A percentile compares a stretch with the other conserved stretches of the same genome.
Evolutionary conservation across 2,888 invertebrate species (phyloP).

Genomic region (Dyspetes luteomarginatus): DNA sequence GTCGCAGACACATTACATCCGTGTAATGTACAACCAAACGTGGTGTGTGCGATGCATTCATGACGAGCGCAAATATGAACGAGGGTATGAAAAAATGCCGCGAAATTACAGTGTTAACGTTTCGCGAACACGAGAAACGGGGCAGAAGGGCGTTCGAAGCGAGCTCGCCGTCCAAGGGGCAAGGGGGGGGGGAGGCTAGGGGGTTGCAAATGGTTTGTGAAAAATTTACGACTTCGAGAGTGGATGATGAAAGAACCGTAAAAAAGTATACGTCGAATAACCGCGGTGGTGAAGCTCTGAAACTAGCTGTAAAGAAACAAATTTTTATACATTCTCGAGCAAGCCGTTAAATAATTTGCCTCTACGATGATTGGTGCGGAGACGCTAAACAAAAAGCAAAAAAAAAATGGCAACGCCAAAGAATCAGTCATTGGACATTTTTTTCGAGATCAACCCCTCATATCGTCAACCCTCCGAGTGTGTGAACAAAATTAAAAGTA

Average conservation of each 20-base stretch:
- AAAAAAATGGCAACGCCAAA: slow-evolving; percentile 14
- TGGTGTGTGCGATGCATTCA: slow-evolving; percentile 58
- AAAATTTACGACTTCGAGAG: slow-evolving; percentile 78
- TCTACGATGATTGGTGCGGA: slow-evolving; percentile 4
- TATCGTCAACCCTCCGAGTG: no score
- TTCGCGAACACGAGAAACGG: slow-evolving; percentile 69
- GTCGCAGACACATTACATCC: slow-evolving; percentile 52
- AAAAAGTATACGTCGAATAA: slow-evolving; percentile 62
- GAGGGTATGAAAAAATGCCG: slow-evolving; percentile 72
- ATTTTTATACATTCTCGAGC: slow-evolving; percentile 48
- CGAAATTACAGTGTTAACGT: slow-evolving; percentile 79
- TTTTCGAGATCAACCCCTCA: no score
- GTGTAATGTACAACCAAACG: slow-evolving; percentile 52
- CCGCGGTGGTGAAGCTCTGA: slow-evolving; percentile 45
- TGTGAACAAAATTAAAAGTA: no score
- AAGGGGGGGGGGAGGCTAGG: slow-evolving; percentile 39
- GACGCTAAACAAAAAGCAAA: background rate
- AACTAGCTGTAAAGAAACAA: slow-evolving; percentile 64
- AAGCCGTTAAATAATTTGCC: slow-evolving; percentile 22
- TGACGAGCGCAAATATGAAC: slow-evolving; percentile 57
- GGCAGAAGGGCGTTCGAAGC: slow-evolving; percentile 2
- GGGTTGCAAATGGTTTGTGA: slow-evolving; percentile 64
- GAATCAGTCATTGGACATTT: background rate
- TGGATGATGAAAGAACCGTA: slow-evolving; percentile 79
- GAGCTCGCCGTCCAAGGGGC: background rate